These are phyloP conservation scores for Micrasema minimum DNA, from an alignment of 1,140 invertebrate genomes.

Conservation along the genomic window DNA sequence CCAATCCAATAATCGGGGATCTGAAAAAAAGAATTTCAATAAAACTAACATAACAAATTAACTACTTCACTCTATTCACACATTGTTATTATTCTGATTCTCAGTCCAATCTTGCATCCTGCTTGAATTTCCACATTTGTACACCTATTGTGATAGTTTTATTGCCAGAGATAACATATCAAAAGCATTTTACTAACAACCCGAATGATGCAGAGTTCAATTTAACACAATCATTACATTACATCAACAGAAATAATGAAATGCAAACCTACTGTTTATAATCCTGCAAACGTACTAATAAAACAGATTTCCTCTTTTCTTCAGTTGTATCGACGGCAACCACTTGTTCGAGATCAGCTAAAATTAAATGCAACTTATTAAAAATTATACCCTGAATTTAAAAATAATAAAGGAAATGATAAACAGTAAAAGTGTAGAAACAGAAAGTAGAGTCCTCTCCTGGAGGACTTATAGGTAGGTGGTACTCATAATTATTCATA, in stretches of 20 bases:
- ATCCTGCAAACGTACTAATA: not conserved
- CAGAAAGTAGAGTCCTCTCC: too few relatives aligned
- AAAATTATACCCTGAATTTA: not conserved
- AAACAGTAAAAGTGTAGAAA: not conserved
- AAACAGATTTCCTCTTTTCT: not conserved
- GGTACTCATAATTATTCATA: not conserved
- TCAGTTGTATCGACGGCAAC: not conserved
- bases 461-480: too few relatives aligned
- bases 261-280: constrained; percentile 18
- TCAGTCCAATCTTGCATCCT: too few relatives aligned
- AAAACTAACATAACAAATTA: not conserved
- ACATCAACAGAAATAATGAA: constrained; percentile 13
- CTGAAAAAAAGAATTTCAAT: constrained; percentile 14
- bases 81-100: too few relatives aligned
- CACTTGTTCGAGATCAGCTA: not conserved
- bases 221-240: not conserved
- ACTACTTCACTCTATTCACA: too few relatives aligned
- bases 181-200: not conserved
- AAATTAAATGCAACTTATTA: not conserved
- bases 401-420: not conserved
- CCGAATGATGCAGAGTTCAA: not conserved
- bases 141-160: not conserved
- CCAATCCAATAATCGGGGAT: constrained; percentile 43
- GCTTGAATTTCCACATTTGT: not conserved
- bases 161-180: not conserved